Evolutionary conservation across 2,888 invertebrate species (phyloP), one percentile per base, ranked within the genome.

Genomic region (Thyatira batis): DNA sequence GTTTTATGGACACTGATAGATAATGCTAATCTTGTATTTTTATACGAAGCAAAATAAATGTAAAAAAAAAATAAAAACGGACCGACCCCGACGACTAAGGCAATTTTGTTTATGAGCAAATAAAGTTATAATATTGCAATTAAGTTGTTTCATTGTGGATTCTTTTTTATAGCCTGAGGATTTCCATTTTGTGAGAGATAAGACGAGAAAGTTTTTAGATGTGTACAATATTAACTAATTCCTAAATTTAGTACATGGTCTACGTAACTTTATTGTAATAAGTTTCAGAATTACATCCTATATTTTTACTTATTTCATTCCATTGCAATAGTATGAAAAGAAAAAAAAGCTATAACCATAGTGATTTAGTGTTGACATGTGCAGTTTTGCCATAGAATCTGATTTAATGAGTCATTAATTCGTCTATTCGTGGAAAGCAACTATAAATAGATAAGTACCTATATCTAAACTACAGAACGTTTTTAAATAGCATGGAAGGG

Each of bases 61-160:
- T 27, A 77, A 78, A 76, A 67, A 73, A 59, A 63, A 56, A 73
- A 82, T 82, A 78, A 78, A 75, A 66, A 61, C 60, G 53, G 69
- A 71, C 76, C 65, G 87, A 88, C 71, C 80, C 80, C 85, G 67
- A 87, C 80, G 85, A 88, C 88, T 62, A 61, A 59, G 76, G 85
- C 82, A 27, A 60, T 63, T 66, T 70, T 60, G 59, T 65, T 65
- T 67, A 57, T 60, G 63, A 68, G 62, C 64, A 71, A 83, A 80
- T 80, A 79, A 79, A 80, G 57, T 63, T 73, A 66, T 73, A 71
- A 72, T 61, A 64, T 53, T 63, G 57, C 63, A 54, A 27, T 43
- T 51, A 21, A 51, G n/a, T 39, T 21, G 56, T 65, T 71, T 69
- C 52, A 60, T 60, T 63, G 57, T 25, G 21, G 49, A 39, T 17